Evolutionary conservation across 1,140 invertebrate species (phyloP).

Genomic region (Oreohelix idahoensis): DNA sequence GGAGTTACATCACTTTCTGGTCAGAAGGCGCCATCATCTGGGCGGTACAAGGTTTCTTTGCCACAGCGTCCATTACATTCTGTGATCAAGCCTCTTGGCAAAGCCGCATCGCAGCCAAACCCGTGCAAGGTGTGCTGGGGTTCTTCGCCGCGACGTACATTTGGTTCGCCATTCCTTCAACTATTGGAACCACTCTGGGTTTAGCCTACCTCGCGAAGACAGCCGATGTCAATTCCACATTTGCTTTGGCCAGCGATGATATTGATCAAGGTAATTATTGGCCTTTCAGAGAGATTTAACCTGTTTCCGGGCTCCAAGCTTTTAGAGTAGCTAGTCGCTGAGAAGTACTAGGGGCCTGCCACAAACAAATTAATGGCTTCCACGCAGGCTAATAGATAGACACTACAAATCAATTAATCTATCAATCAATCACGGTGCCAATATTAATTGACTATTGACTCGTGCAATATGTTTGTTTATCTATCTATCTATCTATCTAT

Average conservation of each 20-base stretch:
- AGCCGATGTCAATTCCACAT: slow-evolving; percentile 47
- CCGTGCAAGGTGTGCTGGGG: slow-evolving; percentile 64
- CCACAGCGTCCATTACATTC: slow-evolving; percentile 71
- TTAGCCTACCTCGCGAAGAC: slow-evolving; percentile 60
- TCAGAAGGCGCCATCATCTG: slow-evolving; percentile 51
- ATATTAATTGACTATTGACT: too few species aligned
- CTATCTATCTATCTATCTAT: slow-evolving; percentile 34
- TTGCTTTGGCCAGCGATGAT: slow-evolving; percentile 49
- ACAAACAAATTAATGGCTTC: slow-evolving; percentile 47
- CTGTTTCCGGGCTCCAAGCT: slow-evolving; percentile 72
- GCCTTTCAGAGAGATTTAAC: slow-evolving; percentile 64
- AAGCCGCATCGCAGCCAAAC: slow-evolving; percentile 70
- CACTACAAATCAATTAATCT: too few species aligned
- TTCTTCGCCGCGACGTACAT: slow-evolving; percentile 70
- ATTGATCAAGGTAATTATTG: slow-evolving; percentile 60
- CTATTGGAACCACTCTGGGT: slow-evolving; percentile 68
- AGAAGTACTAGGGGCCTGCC: slow-evolving; percentile 67
- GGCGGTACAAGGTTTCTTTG: slow-evolving; percentile 51
- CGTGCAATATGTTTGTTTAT: neutral
- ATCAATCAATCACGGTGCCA: too few species aligned
- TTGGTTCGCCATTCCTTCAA: slow-evolving; percentile 72
- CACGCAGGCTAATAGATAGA: too few species aligned
- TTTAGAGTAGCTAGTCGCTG: slow-evolving; percentile 72
- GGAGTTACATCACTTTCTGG: slow-evolving; percentile 55
- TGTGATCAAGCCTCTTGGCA: slow-evolving; percentile 74